phyloP scores from a whole-genome alignment of 2,888 invertebrate species.

The Euplexia lucipara region DNA sequence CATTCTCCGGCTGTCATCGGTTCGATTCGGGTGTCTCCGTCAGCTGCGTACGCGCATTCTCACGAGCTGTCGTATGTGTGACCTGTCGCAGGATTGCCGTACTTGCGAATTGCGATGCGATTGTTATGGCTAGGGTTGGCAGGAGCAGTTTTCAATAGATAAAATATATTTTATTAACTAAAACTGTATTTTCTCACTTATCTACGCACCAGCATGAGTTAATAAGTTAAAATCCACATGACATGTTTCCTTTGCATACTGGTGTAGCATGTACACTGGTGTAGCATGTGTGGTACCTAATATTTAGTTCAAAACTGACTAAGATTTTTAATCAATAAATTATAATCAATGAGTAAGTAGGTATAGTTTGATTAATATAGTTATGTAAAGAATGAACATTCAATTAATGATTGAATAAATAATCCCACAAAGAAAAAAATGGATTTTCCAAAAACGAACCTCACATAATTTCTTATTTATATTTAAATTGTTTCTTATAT shows the following conservation, averaged over 20 bases:
- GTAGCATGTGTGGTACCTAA: too few species aligned
- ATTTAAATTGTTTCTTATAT: conserved; percentile 58
- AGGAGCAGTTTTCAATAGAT: not conserved
- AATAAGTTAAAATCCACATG: too few species aligned
- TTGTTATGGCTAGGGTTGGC: conserved; percentile 53
- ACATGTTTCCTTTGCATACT: too few species aligned
- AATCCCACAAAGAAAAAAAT: not conserved
- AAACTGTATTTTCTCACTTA: not conserved
- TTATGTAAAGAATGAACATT: not conserved
- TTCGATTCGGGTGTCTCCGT: conserved; percentile 59
- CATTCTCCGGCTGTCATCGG: conserved; percentile 62
- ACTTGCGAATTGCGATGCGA: conserved; percentile 59
- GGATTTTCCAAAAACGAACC: conserved; percentile 52
- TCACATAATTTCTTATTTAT: conserved; percentile 53
- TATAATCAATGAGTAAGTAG: too few species aligned
- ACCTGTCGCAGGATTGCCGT: conserved; percentile 62
- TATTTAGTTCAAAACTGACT: too few species aligned
- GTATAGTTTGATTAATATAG: too few species aligned
- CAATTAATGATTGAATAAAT: not conserved
- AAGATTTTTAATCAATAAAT: too few species aligned
- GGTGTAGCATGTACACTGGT: too few species aligned
- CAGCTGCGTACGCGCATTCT: conserved; percentile 65
- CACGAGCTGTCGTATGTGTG: conserved; percentile 64
- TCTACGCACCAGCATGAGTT: too few species aligned
- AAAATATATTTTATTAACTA: not conserved